Evolutionary conservation across 2,797 vertebrate species (phyloP).

Genomic region (Pangasius larnaudii): DNA sequence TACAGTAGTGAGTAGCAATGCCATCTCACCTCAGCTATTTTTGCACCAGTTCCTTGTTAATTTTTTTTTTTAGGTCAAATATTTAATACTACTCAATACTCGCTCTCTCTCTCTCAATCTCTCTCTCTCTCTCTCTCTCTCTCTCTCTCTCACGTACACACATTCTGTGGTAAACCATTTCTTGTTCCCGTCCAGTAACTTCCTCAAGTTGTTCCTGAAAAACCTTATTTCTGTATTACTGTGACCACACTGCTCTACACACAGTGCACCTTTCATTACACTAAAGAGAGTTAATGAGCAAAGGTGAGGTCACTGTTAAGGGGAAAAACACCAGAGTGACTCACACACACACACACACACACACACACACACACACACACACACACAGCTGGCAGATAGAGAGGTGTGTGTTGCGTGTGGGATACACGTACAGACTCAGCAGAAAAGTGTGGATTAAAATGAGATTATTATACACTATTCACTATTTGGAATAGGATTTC

Average conservation of each 20-base stretch:
- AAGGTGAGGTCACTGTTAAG: conserved; percentile 37
- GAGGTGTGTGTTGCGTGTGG: background rate
- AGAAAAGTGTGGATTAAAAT: background rate
- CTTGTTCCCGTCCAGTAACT: background rate
- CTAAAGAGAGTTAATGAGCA: background rate
- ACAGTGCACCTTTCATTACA: background rate
- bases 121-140: background rate
- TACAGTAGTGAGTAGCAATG: background rate
- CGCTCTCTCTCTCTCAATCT: background rate
- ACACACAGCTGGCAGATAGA: background rate
- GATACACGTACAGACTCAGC: background rate
- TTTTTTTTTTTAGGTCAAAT: background rate
- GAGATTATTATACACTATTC: background rate
- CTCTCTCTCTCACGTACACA: background rate
- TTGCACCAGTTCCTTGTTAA: background rate
- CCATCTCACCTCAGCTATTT: background rate
- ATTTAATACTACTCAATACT: background rate
- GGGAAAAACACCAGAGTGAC: conserved; percentile 37
- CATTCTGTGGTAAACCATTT: conserved; percentile 32
- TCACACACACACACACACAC: conserved; percentile 5
- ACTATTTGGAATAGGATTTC: background rate
- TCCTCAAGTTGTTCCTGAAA: conserved; percentile 16
- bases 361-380: background rate
- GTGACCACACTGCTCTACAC: background rate
- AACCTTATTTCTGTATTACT: conserved; percentile 23